Percentiles rank a stretch among this genome's conserved stretches.
Conservation (phyloP, 1,140 invertebrate genomes). For the Alviniconcha marisindica region DNA sequence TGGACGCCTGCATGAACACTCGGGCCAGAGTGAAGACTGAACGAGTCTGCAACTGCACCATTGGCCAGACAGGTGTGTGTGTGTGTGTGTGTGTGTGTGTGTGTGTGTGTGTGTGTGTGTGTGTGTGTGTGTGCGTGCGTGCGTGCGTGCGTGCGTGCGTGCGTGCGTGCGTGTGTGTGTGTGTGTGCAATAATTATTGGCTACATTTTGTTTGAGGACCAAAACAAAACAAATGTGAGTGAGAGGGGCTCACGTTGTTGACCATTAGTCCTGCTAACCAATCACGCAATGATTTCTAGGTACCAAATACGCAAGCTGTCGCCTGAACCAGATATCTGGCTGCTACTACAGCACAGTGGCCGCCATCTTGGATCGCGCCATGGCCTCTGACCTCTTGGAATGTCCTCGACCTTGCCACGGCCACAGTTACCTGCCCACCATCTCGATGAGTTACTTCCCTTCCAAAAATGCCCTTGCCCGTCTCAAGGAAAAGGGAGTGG, state of each 20-base stretch:
- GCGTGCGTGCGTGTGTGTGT: slow-evolving; percentile 12
- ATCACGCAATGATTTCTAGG: too few species aligned
- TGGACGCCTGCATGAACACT: background rate
- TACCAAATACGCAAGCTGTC: too few species aligned
- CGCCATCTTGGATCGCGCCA: background rate
- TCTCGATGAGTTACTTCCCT: background rate
- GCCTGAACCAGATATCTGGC: too few species aligned
- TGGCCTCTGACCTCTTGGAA: background rate
- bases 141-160: slow-evolving; percentile 2
- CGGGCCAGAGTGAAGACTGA: background rate
- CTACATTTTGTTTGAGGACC: too few species aligned
- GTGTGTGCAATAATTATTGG: background rate
- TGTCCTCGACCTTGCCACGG: slow-evolving; percentile 11
- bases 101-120: slow-evolving; percentile 16
- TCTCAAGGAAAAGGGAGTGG: too few species aligned
- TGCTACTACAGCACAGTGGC: background rate
- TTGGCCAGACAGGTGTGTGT: background rate
- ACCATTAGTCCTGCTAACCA: too few species aligned
- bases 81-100: slow-evolving; percentile 11
- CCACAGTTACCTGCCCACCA: background rate
- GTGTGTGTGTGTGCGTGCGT: slow-evolving; percentile 2
- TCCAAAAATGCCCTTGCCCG: background rate
- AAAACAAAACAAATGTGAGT: too few species aligned
- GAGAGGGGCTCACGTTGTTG: too few species aligned
- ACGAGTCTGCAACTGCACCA: background rate